Conservation (phyloP, 2,888 invertebrate species). For the Agrotis exclamationis region DNA sequence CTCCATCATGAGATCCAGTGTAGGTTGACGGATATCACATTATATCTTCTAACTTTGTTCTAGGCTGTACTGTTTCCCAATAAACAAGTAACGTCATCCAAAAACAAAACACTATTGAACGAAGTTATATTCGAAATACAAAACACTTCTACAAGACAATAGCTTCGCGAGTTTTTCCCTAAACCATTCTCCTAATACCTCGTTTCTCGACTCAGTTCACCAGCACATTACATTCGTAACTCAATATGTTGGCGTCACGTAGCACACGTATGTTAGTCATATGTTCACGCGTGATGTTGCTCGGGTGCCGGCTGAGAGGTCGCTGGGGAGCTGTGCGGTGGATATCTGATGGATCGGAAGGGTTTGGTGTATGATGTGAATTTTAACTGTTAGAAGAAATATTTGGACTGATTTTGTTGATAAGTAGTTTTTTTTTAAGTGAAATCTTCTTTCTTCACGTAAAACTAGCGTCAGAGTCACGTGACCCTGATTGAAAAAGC, state of each 20-base stretch:
- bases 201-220: not conserved
- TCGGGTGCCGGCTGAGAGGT: constrained; percentile 18
- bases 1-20: no score
- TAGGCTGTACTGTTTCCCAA: no score
- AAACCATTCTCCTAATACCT: not conserved
- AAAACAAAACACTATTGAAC: not conserved
- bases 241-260: constrained; percentile 35
- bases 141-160: not conserved
- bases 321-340: constrained; percentile 15
- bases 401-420: not conserved
- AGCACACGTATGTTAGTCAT: constrained; percentile 24
- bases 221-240: constrained; percentile 28
- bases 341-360: not conserved
- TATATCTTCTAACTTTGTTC: no score
- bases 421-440: no score
- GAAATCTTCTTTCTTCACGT: no score
- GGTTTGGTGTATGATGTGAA: not conserved
- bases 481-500: no score
- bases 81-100: no score
- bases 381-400: not conserved
- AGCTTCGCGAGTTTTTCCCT: not conserved
- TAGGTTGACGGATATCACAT: no score
- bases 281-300: constrained; percentile 32
- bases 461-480: no score
- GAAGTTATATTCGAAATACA: not conserved